Base-by-base conservation (phyloP, 1,140 invertebrate species). In the Liolophura sinensis region DNA sequence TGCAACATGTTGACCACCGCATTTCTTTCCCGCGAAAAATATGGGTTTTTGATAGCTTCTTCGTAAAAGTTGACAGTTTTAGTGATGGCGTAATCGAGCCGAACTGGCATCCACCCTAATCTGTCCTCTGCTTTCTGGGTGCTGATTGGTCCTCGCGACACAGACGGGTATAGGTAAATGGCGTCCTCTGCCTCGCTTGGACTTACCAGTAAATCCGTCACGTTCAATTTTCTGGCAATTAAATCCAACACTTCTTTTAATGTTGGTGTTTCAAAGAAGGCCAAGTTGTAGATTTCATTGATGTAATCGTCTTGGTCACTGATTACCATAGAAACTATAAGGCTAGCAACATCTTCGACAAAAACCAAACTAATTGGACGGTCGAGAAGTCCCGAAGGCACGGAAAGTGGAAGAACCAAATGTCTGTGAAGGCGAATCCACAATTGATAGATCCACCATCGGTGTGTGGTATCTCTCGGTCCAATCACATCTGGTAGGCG, bases 401-500 rank as follows among this genome's bases (percentile, higher is more conserved):
- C 75, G 14, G 72, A 68, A 5, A 86, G 59, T 3, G 80, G 79
- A 60, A 74, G 73, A 20, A 78, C 68, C 18, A 78, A 66, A 70
- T 75, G 69, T 6, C 67, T 58, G 15, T 65, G 22, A 22, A 86
- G 78, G 68, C 82, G 72, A 25, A 87, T 74, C 86, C 85, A 87
- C 49, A 86, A 54, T 64, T 87, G 85, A 73, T 87, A 87, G 1
- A 84, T 78, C 86, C 86, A 87, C 77, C 78, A 87, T 7, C 87
- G 67, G 63, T 85, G 76, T 0, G 86, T 87, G 40, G 80, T 86
- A 67, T 87, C 87, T 27, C 85, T 67, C 47, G 85, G 81, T 27
- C 86, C 87, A 46, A 88, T 72, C 1, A 87, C 86, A 69, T 88
- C 87, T 0, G 87, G 85, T 52, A 87, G 74, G 27, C 87, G 74